Base-by-base conservation (phyloP, 1,140 invertebrate genomes). In the Psix sp. region DNA sequence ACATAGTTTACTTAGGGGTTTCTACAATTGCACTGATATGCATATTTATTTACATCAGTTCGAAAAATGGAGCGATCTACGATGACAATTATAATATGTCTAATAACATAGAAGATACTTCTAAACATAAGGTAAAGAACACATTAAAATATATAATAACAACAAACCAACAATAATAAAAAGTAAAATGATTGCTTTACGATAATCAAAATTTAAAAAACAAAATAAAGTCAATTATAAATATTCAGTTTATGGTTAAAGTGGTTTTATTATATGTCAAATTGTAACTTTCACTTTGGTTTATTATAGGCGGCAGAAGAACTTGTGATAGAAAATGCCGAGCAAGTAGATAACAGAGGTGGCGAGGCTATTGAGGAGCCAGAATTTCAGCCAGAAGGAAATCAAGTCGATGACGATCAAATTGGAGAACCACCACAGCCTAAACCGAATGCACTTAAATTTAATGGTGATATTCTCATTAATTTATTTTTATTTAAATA, bases 1-100 rank as follows among this genome's bases (percentile, higher is more conserved):
- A 91, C 79, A 86, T 94, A 24, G 88, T 94, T 48, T 90, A 92
- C 68, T 89, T 94, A 68, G 75, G 90, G 54, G 48, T 89, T 29
- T 77, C 90, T 52, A 89, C 88, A 46, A 76, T 87, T 57, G 73
- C 86, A 67, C 79, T 92, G 40, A 38, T 71, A 42, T 81, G 89
- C 15, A 80, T 89, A 57, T 84, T 93, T 11, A 38, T 74, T 39
- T 62, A 66, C 17, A 20, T 39, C 43, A 65, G 42, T 57, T 49
- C 57, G 13, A 70, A 75, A 48, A 59, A 36, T 62, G 48, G 33
- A 43, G 24, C 26, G 39, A 39, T 1, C 48, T 49, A 56, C 54
- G 79, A 82, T 9, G 78, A 56, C 29, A 79, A 84, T 33, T 85
- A 82, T 65, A 80, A 81, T 16, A 79, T 51, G 62, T 75, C 59